These are phyloP conservation scores for Melikaiella ostensackeni DNA, from an alignment of 2,888 invertebrate genomes.

Conservation along the genomic window DNA sequence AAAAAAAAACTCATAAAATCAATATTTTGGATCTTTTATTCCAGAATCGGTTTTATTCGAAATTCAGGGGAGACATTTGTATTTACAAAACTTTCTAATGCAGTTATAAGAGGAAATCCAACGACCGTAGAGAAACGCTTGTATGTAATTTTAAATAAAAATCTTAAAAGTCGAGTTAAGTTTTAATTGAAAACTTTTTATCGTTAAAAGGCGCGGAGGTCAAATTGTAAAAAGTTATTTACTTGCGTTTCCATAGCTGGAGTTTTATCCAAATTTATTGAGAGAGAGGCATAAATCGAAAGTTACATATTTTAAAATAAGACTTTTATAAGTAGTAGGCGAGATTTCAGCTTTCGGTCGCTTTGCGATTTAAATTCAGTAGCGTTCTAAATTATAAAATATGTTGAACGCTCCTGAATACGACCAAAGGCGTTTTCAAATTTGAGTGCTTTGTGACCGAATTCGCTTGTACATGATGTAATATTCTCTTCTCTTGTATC, in stretches of 20 bases:
- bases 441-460: constrained; percentile 19
- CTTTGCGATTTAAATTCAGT: background rate
- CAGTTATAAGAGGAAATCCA: constrained; percentile 30
- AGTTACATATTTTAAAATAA: constrained; percentile 24
- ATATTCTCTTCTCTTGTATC: constrained; percentile 14
- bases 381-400: background rate
- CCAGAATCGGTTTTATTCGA: constrained; percentile 4
- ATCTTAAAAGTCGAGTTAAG: constrained; percentile 29
- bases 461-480: constrained; percentile 34
- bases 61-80: background rate
- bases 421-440: constrained; percentile 16
- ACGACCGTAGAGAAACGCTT: constrained; percentile 34
- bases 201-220: constrained; percentile 15
- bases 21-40: background rate
- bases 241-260: constrained; percentile 27
- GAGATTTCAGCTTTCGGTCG: constrained; percentile 2
- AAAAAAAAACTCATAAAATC: background rate
- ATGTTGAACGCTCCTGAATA: background rate
- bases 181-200: constrained; percentile 28
- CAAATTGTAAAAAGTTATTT: constrained; percentile 31
- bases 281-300: background rate
- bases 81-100: constrained; percentile 22
- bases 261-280: constrained; percentile 22
- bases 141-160: constrained; percentile 35
- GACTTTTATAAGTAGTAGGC: constrained; percentile 22